Evolutionary conservation across 2,888 invertebrate species (phyloP).

Genomic region (Smittia sp.): DNA sequence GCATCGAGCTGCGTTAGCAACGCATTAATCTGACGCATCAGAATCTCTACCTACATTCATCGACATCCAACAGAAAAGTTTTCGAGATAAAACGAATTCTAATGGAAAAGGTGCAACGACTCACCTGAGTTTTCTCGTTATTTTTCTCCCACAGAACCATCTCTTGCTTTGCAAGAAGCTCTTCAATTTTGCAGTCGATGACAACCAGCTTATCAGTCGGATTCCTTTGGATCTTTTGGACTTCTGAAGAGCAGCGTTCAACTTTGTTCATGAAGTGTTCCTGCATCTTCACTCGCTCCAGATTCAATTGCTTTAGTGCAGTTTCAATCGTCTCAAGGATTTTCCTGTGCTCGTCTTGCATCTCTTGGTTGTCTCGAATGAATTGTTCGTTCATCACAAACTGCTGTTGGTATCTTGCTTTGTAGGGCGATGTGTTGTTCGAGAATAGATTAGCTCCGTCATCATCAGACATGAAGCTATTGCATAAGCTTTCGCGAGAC

Average conservation of each 20-base stretch:
- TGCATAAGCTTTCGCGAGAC: conserved; percentile 64
- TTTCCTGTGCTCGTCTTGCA: conserved; percentile 64
- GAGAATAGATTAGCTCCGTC: not conserved
- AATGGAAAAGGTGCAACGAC: conserved; percentile 46
- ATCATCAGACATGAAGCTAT: conserved; percentile 44
- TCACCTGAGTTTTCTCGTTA: conserved; percentile 53
- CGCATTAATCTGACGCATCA: conserved; percentile 61
- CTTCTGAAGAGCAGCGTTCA: conserved; percentile 54
- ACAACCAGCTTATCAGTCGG: conserved; percentile 58
- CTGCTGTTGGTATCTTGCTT: conserved; percentile 50
- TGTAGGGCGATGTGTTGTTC: conserved; percentile 47
- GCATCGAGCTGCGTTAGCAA: conserved; percentile 58
- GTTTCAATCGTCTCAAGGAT: conserved; percentile 68
- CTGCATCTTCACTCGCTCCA: conserved; percentile 55
- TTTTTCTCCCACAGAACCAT: conserved; percentile 54
- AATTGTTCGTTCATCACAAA: conserved; percentile 50
- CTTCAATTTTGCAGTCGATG: conserved; percentile 58
- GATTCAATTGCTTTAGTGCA: conserved; percentile 61
- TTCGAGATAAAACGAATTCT: conserved; percentile 49
- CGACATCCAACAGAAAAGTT: conserved; percentile 50
- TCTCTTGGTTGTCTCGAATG: conserved; percentile 59
- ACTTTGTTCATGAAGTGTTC: conserved; percentile 53
- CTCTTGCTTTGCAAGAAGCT: conserved; percentile 51
- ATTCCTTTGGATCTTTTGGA: conserved; percentile 54
- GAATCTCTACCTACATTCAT: conserved; percentile 62